phyloP scores from a whole-genome alignment of 35 echinoderm and acorn worm species.

The Hemicentrotus pulcherrimus region DNA sequence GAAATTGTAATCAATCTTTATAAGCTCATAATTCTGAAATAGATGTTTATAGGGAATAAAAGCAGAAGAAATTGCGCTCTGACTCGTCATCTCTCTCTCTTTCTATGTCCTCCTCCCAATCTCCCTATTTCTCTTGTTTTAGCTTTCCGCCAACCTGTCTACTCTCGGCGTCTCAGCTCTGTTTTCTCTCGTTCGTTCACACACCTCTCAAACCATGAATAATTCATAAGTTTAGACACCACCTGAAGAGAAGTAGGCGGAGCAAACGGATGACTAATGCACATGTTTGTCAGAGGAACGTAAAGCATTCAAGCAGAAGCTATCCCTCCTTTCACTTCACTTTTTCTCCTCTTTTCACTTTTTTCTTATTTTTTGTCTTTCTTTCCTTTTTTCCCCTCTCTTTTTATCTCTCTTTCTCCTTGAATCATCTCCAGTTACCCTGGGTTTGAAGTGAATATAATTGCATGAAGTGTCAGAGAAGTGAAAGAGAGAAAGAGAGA shows the following conservation, averaged over 20 bases:
- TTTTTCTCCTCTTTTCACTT: background rate
- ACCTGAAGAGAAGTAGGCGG: background rate
- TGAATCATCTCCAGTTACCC: background rate
- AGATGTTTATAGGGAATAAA: no score
- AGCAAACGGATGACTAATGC: constrained; percentile 5
- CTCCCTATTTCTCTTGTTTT: background rate
- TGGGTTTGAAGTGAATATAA: background rate
- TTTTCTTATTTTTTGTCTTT: no score
- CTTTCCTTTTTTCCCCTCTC: no score
- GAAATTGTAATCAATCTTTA: no score
- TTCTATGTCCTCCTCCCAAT: background rate
- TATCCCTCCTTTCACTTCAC: background rate
- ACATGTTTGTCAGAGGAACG: background rate
- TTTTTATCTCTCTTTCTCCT: background rate
- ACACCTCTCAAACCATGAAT: background rate
- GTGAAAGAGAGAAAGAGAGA: background rate
- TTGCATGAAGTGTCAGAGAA: background rate
- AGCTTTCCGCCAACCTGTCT: background rate
- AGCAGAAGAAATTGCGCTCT: no score
- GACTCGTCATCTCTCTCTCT: no score
- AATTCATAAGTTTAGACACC: background rate
- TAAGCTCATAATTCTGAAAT: no score
- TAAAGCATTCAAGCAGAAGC: background rate
- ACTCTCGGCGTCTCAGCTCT: background rate
- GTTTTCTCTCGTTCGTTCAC: background rate